phyloP scores from a whole-genome alignment of 2,888 invertebrate genomes.

The Torymus texanus region DNA sequence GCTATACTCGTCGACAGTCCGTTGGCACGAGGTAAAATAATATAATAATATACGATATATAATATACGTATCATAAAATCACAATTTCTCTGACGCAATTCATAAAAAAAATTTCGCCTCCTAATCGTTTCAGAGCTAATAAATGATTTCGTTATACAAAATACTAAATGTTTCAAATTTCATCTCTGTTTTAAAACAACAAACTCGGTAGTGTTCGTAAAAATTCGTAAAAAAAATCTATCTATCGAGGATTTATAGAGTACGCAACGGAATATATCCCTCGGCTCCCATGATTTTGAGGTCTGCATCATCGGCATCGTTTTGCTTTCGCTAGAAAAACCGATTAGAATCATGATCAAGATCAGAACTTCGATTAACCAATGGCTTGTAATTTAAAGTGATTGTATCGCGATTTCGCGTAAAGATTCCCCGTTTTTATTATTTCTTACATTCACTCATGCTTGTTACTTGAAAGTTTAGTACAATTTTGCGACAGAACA shows the following conservation, averaged over 20 bases:
- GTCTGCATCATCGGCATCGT: conserved; percentile 68
- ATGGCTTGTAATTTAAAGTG: no score
- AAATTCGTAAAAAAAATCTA: conserved; percentile 34
- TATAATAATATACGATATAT: not conserved
- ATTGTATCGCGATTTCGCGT: no score
- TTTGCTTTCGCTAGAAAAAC: conserved; percentile 71
- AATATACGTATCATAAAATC: conserved; percentile 11
- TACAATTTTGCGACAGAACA: no score
- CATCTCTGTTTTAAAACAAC: not conserved
- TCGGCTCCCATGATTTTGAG: conserved; percentile 72
- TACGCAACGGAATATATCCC: conserved; percentile 73
- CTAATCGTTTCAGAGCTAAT: no score
- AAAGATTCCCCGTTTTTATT: no score
- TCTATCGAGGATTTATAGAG: conserved; percentile 64
- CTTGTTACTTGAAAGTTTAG: no score
- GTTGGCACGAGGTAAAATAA: conserved; percentile 15
- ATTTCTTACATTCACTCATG: no score
- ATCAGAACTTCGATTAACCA: no score
- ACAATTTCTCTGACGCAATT: not conserved
- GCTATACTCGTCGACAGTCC: conserved; percentile 14
- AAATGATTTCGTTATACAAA: no score
- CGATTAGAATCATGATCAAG: conserved; percentile 33
- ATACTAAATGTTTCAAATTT: conserved; percentile 1
- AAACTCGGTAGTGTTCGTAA: not conserved
- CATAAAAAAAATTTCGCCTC: no score